Conservation (phyloP, 2,113 vertebrate species). For the Dromiciops gliroides region DNA sequence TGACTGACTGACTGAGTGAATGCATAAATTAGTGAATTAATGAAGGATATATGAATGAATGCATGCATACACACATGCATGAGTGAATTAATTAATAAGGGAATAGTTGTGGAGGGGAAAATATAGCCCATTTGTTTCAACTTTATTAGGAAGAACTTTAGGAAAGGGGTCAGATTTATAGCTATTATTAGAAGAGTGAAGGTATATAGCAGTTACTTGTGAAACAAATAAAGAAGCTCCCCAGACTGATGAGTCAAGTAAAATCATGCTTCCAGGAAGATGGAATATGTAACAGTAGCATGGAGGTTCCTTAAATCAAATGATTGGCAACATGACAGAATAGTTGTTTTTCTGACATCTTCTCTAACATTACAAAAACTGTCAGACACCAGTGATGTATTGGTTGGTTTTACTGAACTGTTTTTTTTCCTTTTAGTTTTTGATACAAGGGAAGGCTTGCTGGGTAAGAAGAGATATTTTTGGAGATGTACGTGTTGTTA, state of each 20-base stretch:
- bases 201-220: neutral
- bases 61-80: neutral
- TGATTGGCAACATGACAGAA: neutral
- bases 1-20: no score
- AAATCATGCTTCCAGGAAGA: neutral
- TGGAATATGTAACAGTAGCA: neutral
- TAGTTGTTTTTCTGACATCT: neutral
- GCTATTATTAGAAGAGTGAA: conserved; percentile 32
- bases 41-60: neutral
- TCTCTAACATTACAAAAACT: neutral
- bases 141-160: conserved; percentile 3
- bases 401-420: neutral
- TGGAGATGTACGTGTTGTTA: neutral
- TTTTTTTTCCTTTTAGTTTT: neutral
- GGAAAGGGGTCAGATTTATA: neutral
- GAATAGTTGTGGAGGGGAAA: neutral
- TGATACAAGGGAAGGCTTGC: neutral
- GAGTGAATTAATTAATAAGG: neutral
- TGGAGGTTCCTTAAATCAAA: neutral
- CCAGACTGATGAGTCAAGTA: neutral
- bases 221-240: neutral
- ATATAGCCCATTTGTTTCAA: conserved; percentile 7
- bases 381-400: neutral
- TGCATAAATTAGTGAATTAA: neutral
- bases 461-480: neutral